Conservation (phyloP, 2,113 vertebrate species). For the Festucalex cinctus region DNA sequence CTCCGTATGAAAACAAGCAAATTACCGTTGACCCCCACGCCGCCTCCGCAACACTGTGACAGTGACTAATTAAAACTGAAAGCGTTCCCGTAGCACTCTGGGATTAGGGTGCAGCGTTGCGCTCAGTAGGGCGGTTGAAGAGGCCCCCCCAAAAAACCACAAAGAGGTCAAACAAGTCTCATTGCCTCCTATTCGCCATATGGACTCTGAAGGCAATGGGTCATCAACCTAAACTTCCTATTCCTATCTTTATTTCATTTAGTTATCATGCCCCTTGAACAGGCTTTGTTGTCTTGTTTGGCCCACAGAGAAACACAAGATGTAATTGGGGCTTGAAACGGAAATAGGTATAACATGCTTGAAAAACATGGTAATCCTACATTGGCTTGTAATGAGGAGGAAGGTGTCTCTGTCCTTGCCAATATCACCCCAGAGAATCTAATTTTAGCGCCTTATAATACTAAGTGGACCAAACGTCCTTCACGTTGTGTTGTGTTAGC, state of each 20-base stretch:
- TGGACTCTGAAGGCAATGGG: constrained; percentile 31
- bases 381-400: background rate
- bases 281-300: background rate
- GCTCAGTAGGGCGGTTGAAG: background rate
- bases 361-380: background rate
- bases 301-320: background rate
- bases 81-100: constrained; percentile 48
- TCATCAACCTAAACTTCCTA: constrained; percentile 62
- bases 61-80: constrained; percentile 70
- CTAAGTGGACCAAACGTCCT: background rate
- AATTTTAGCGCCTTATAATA: no score
- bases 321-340: background rate
- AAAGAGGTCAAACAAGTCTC: constrained; percentile 28
- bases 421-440: no score
- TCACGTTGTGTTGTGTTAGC: background rate
- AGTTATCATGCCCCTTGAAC: constrained; percentile 59
- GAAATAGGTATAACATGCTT: background rate
- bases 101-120: background rate
- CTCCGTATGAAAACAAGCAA: constrained; percentile 69
- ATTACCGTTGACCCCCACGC: constrained; percentile 68
- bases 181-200: constrained; percentile 34
- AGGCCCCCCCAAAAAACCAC: constrained; percentile 10
- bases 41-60: constrained; percentile 63
- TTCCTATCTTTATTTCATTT: constrained; percentile 69
- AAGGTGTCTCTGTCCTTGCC: no score